These are phyloP conservation scores for Dicerorhinus sumatrensis DNA, from an alignment of 2,113 vertebrate species.

Conservation along the genomic window DNA sequence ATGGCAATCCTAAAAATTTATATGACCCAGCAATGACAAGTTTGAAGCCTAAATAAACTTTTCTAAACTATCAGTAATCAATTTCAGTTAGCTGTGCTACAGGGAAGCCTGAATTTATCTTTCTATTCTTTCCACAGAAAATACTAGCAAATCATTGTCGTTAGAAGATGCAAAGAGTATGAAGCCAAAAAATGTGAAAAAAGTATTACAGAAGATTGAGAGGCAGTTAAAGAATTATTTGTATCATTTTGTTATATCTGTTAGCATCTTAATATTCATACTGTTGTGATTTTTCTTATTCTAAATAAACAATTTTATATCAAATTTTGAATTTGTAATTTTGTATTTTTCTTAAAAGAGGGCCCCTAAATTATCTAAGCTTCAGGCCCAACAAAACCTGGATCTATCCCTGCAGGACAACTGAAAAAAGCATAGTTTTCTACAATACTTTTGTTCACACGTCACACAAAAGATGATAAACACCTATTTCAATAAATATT, in stretches of 20 bases:
- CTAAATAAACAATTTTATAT: neutral
- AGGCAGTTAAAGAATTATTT: neutral
- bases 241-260: conserved; percentile 4
- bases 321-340: neutral
- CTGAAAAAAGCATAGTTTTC: neutral
- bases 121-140: neutral
- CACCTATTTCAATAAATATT: neutral
- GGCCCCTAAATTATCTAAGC: neutral
- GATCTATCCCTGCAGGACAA: neutral
- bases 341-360: neutral
- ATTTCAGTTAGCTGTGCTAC: neutral
- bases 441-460: neutral
- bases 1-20: neutral
- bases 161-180: neutral
- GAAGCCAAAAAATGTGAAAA: neutral
- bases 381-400: neutral
- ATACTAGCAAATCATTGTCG: neutral
- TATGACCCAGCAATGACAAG: neutral
- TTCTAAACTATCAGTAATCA: neutral
- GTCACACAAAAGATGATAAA: neutral
- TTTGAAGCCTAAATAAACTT: conserved; percentile 24
- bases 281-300: neutral
- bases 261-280: neutral
- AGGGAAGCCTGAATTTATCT: conserved; percentile 22
- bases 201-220: neutral